Conservation (phyloP, 2,113 vertebrate species). For the Tichodroma muraria region DNA sequence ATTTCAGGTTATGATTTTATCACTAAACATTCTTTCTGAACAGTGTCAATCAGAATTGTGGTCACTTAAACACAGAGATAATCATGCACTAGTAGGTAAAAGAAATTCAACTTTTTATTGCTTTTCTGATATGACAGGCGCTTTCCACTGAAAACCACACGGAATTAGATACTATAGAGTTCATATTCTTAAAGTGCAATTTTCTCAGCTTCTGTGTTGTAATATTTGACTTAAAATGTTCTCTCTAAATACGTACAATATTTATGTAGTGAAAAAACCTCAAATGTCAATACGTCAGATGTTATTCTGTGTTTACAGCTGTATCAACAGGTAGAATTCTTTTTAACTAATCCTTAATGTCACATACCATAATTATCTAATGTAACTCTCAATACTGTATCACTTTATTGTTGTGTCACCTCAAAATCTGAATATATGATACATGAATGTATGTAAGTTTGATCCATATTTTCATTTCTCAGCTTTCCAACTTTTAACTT, state of each 20-base stretch:
- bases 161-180: neutral
- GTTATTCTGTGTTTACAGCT: neutral
- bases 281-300: neutral
- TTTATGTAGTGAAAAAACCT: neutral
- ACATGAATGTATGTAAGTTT: neutral
- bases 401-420: neutral
- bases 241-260: neutral
- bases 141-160: neutral
- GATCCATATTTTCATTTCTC: neutral
- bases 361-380: neutral
- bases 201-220: neutral
- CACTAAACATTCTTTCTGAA: neutral
- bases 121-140: neutral
- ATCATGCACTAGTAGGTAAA: neutral
- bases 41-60: neutral
- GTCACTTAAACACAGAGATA: neutral
- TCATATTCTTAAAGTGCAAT: neutral
- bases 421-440: neutral
- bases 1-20: neutral
- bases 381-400: neutral
- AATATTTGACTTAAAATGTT: neutral
- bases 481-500: neutral
- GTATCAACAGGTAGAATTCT: neutral
- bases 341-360: neutral
- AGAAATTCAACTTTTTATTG: neutral